These are phyloP conservation scores for Notospermus geniculatus DNA, from an alignment of 1,140 invertebrate genomes.

Conservation along the genomic window DNA sequence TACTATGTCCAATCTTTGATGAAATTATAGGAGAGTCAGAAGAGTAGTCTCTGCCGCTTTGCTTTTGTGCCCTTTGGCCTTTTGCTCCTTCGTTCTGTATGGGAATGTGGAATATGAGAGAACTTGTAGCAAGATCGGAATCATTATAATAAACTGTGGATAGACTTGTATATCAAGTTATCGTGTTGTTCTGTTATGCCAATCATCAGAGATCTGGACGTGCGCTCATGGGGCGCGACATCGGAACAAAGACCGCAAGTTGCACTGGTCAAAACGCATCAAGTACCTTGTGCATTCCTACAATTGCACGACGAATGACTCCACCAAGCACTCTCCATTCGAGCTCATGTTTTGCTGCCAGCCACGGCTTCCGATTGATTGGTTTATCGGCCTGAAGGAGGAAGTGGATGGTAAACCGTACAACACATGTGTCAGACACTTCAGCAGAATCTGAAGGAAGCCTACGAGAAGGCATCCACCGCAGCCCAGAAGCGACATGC, in stretches of 20 bases:
- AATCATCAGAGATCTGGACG: too few species aligned
- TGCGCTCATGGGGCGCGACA: too few species aligned
- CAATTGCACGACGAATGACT: conserved; percentile 19
- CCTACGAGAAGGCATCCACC: background rate
- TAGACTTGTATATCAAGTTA: too few species aligned
- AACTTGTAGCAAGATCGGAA: too few species aligned
- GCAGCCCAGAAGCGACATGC: background rate
- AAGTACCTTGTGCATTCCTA: conserved; percentile 19
- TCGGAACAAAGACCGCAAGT: conserved; percentile 10
- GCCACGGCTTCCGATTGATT: conserved; percentile 20
- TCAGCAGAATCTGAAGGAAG: background rate
- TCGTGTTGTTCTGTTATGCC: too few species aligned
- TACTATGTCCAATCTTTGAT: too few species aligned
- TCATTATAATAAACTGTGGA: too few species aligned
- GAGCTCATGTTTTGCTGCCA: conserved; percentile 25
- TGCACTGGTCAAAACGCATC: conserved; percentile 16
- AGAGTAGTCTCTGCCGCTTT: too few species aligned
- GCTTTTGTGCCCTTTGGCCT: too few species aligned
- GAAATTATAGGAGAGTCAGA: too few species aligned
- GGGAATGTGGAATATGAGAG: too few species aligned
- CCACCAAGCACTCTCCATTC: conserved; percentile 16
- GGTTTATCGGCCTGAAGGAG: conserved; percentile 12
- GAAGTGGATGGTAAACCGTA: background rate
- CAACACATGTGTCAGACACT: background rate
- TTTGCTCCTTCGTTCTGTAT: too few species aligned